A percentile compares a stretch with the other conserved stretches of the same genome.
Conservation (phyloP, 2,888 invertebrate species). For the Agriopis aurantiaria region DNA sequence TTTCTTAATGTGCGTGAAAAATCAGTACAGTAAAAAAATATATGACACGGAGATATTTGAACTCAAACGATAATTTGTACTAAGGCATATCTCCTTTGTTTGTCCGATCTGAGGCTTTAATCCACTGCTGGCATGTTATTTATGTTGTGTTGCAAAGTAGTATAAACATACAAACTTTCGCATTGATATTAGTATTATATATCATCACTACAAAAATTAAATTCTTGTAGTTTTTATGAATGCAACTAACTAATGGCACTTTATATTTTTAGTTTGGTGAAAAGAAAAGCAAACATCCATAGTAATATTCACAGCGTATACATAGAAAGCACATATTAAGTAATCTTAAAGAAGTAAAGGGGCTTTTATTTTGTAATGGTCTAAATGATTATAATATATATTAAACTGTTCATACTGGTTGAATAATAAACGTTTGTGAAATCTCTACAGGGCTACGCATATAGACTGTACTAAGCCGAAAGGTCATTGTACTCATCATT, state of each 20-base stretch:
- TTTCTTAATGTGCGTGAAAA: no score
- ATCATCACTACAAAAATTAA: slow-evolving; percentile 24
- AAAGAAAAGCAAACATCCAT: background rate
- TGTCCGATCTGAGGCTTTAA: no score
- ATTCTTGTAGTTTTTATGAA: slow-evolving; percentile 26
- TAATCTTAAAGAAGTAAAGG: background rate
- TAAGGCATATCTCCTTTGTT: no score
- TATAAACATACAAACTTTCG: background rate
- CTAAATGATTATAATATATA: background rate
- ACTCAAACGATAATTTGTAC: no score
- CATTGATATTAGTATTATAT: slow-evolving; percentile 9
- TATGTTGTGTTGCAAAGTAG: background rate
- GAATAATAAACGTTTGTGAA: no score
- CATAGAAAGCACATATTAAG: background rate
- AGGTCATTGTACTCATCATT: no score
- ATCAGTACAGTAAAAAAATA: no score
- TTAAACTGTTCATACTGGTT: background rate
- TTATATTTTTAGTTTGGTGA: slow-evolving; percentile 1
- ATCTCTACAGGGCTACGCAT: no score
- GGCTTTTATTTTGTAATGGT: background rate
- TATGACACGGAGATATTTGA: no score
- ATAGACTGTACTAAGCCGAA: no score
- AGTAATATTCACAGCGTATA: background rate
- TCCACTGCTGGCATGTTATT: no score
- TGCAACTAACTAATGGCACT: slow-evolving; percentile 32